Evolutionary conservation across 2,888 invertebrate species (phyloP), one percentile per base, ranked within the genome.

Genomic region (Drosophila yooni): DNA sequence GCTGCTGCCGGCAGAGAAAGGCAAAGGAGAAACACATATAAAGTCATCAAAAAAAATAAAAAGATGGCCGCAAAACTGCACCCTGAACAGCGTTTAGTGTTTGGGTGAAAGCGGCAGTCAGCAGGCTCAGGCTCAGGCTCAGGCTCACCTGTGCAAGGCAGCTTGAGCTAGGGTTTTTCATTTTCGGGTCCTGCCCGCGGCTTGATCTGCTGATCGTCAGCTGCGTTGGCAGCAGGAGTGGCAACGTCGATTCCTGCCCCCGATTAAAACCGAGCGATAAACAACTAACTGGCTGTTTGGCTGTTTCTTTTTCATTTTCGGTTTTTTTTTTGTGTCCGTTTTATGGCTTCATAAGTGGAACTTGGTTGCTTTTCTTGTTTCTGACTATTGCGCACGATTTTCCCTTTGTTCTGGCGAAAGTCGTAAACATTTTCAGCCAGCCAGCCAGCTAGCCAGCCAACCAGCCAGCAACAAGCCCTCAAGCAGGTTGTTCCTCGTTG

Each of bases 291-390:
- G 75, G 63, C 68, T 76, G 62, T 56, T 57, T 67, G 63, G 60
- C 69, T 65, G 74, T 21, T 21, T 36, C n/a, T 21, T 36, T 21
- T 21, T 25, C 11, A 21, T 21, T 7, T 46, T 70, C 31, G 10
- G 68, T 67, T 40, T 63, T 33, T 69, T 68, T 69, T 66, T 48
- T 65, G 63, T 58, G 60, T 74, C 61, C 60, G 62, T 76, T 89
- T 88, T 90, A 88, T 88, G 89, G 65, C 87, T 90, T 88, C 90
- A 90, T 88, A 88, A 88, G 87, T 88, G 83, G 80, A 88, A 89
- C 87, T 82, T 74, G 83, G 83, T 66, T 83, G 83, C 85, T 73
- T 79, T 84, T 79, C 68, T 57, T 64, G 59, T 79, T 79, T 53
- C 36, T 53, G 54, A 67, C 69, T 38, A 61, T 74, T 61, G 81